Percentiles rank a stretch among this genome's conserved stretches.
Evolutionary conservation across 1,140 invertebrate species (phyloP).

Genomic region (Caenorhabditis elegans): WBcel235 BX284606.5:5867501-5868000

Average conservation of each 20-base stretch:
- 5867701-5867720: not conserved
- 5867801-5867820: not conserved
- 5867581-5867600: no score
- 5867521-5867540: conserved; percentile 26
- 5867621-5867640: conserved; percentile 28
- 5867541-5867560: conserved; percentile 12
- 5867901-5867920: conserved; percentile 3
- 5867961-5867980: no score
- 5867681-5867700: not conserved
- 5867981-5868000: conserved; percentile 12
- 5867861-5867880: not conserved
- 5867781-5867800: not conserved
- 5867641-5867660: conserved; percentile 11
- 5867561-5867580: not conserved
- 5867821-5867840: not conserved
- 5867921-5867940: conserved; percentile 4
- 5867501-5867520: conserved; percentile 8
- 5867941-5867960: not conserved
- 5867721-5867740: not conserved
- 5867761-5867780: not conserved
- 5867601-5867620: conserved; percentile 27
- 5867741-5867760: not conserved
- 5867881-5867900: conserved; percentile 14
- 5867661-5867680: not conserved
- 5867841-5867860: not conserved